Base-by-base conservation (phyloP, 2,888 invertebrate genomes). In the Drosophila koepferae region DNA sequence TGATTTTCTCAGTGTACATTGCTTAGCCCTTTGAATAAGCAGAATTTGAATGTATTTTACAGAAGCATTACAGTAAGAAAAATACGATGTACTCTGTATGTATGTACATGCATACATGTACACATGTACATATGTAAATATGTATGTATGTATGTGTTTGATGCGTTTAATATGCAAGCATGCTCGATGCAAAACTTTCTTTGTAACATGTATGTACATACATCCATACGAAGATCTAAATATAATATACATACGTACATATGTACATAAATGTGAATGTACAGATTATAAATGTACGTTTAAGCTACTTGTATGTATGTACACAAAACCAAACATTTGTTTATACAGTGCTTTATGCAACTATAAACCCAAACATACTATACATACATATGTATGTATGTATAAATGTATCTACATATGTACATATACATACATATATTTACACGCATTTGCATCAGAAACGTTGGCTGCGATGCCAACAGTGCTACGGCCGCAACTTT, bases 371-470 rank as follows among this genome's bases (percentile, higher is more conserved):
- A 6, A 28, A 28, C 28, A 28, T 28, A 28, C 28, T 6, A 28
- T 28, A 6, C 28, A 18, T 18, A 43, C 44, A 28, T 46, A 49
- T 40, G 20, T 41, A 51, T 10, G 4, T 43, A 18, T 12, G 5
- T 20, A 20, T 20, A 20, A 20, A 20, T 2, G 2, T 20, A 20
- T 20, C 1, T 20, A 20, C 20, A 20, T 18, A 10, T 9, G 9
- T 18, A 43, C 49, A 31, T 9, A 3, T n/a, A 8, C n/a, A 43
- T 18, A 34, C 10, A 20, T n/a, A 34, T 28, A 28, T 28, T n/a
- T 23, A 5, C 36, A 40, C n/a, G 46, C 49, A 69, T 61, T 56
- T 68, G 63, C 34, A 73, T 73, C 54, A 48, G 46, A 38, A 38
- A 9, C 44, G 46, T 31, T 43, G 63, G 54, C 77, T 44, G 67